phyloP scores from a whole-genome alignment of 2,888 invertebrate species.

The Neoascia interrupta region DNA sequence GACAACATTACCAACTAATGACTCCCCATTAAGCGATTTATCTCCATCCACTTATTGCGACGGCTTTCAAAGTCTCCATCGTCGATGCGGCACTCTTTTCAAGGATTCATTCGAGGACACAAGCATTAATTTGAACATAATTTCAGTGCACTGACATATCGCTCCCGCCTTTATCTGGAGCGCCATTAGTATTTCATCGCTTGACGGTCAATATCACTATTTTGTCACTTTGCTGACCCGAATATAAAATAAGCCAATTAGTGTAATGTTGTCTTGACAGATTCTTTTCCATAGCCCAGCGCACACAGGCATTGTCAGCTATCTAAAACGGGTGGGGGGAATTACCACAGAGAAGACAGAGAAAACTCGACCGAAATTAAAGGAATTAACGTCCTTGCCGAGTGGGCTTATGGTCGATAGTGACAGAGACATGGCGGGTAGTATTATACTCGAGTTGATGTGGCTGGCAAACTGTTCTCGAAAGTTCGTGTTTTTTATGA shows the following conservation, averaged over 20 bases:
- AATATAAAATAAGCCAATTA: conserved; percentile 55
- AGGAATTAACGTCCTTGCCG: neutral
- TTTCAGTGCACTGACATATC: conserved; percentile 5
- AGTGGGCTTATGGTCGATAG: neutral
- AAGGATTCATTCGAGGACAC: neutral
- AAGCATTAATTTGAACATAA: conserved; percentile 15
- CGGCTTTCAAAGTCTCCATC: neutral
- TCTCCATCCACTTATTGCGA: conserved; percentile 14
- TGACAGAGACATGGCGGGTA: neutral
- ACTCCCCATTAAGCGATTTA: conserved; percentile 23
- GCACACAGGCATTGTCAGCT: neutral
- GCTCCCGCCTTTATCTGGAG: neutral
- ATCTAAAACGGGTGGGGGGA: neutral
- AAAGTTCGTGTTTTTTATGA: neutral
- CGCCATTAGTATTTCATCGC: conserved; percentile 28
- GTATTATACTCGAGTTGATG: neutral
- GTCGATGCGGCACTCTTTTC: neutral
- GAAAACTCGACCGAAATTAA: neutral
- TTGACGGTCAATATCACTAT: conserved; percentile 29
- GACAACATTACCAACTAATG: conserved; percentile 26
- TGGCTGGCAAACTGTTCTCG: neutral
- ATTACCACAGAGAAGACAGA: neutral
- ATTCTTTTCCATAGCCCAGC: conserved; percentile 16
- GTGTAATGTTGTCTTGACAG: conserved; percentile 44
- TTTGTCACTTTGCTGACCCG: conserved; percentile 14